Evolutionary conservation across 2,113 vertebrate species (phyloP).

Genomic region (Thinocorus orbignyianus): DNA sequence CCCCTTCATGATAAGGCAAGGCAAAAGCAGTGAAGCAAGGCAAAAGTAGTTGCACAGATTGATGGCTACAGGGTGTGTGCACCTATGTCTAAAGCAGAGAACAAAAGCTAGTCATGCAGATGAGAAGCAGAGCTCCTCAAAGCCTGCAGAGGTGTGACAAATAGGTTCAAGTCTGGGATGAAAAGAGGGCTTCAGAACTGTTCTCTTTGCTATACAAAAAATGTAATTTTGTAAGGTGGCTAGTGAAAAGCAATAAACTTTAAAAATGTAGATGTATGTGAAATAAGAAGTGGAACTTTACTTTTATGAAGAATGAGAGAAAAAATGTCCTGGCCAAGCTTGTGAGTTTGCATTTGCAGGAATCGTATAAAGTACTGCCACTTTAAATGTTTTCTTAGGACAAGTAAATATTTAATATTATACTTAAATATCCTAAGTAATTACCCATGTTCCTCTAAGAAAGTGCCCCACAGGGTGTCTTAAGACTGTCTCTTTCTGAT

Average conservation of each 20-base stretch:
- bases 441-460: conserved; percentile 40
- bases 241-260: conserved; percentile 1
- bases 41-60: not conserved
- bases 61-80: not conserved
- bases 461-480: conserved; percentile 27
- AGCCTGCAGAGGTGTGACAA: not conserved
- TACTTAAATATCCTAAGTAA: conserved; percentile 58
- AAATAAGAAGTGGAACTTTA: conserved; percentile 7
- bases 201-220: not conserved
- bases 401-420: conserved; percentile 67
- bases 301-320: conserved; percentile 25
- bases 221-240: not conserved
- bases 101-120: fast-evolving
- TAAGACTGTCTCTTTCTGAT: conserved; percentile 45
- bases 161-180: not conserved
- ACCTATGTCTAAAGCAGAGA: not conserved
- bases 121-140: not conserved
- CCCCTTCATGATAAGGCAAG: not conserved
- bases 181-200: conserved; percentile 1
- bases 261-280: not conserved
- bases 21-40: not conserved
- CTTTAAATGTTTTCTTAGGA: conserved; percentile 68
- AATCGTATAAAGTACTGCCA: conserved; percentile 52
- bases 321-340: not conserved
- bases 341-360: conserved; percentile 24